Conservation (phyloP, 2,113 vertebrate species). For the Arizona elegans region DNA sequence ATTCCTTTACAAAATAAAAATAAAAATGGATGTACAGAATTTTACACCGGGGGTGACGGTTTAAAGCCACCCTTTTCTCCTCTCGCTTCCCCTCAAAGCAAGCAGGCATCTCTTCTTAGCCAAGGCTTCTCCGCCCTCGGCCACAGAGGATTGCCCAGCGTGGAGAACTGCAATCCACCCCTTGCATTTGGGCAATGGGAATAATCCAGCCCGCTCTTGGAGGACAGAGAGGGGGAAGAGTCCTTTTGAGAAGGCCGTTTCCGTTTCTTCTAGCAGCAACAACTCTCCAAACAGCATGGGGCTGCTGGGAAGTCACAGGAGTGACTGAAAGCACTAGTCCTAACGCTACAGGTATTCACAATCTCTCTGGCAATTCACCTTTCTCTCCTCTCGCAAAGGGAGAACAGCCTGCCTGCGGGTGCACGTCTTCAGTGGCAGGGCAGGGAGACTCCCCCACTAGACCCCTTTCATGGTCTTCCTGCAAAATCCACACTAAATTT, state of each 20-base stretch:
- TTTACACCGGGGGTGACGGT: background rate
- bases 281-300: slow-evolving; percentile 55
- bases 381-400: background rate
- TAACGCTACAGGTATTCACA: slow-evolving; percentile 16
- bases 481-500: slow-evolving; percentile 42
- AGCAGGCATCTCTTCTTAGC: background rate
- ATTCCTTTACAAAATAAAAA: background rate
- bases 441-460: background rate
- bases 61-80: background rate
- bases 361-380: background rate
- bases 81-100: background rate
- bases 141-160: accelerated
- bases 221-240: slow-evolving; percentile 32
- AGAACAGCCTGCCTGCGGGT: slow-evolving; percentile 10
- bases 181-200: background rate
- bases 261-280: slow-evolving; percentile 63
- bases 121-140: background rate
- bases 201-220: slow-evolving; percentile 14
- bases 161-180: background rate
- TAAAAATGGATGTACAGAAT: background rate
- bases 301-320: slow-evolving; percentile 41
- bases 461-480: slow-evolving; percentile 40
- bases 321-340: slow-evolving; percentile 46
- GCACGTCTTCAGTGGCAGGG: slow-evolving; percentile 21
- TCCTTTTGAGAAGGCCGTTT: slow-evolving; percentile 50